Evolutionary conservation across 2,797 vertebrate genomes (phyloP).

Genomic region (Girardinus metallicus): DNA sequence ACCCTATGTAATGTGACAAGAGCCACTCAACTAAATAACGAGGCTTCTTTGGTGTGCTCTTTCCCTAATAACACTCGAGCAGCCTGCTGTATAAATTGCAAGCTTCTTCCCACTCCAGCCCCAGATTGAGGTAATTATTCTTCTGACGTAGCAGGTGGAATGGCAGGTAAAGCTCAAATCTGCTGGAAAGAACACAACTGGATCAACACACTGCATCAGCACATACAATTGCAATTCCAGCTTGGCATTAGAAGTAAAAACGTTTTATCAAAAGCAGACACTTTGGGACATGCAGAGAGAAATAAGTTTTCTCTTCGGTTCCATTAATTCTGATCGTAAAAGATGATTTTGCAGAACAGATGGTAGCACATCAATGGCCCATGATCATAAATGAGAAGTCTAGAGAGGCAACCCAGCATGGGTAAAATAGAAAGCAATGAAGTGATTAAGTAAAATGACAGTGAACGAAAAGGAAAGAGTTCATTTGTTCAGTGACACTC

Average conservation of each 20-base stretch:
- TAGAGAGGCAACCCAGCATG: conserved; percentile 7
- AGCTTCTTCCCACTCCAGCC: conserved; percentile 7
- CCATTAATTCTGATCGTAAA: conserved; percentile 8
- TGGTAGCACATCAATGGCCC: conserved; percentile 13
- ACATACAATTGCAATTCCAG: background rate
- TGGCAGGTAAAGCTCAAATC: conserved; percentile 4
- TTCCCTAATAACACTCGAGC: conserved; percentile 35
- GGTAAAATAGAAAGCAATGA: conserved; percentile 4
- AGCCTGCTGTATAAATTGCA: conserved; percentile 21
- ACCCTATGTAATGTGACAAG: conserved; percentile 38
- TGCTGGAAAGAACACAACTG: background rate
- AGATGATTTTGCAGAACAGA: conserved; percentile 15
- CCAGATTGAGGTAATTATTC: conserved; percentile 21
- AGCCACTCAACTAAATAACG: conserved; percentile 51
- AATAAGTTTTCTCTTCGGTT: background rate
- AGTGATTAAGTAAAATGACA: conserved; percentile 2
- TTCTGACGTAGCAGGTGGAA: conserved; percentile 20
- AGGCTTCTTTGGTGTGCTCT: conserved; percentile 39
- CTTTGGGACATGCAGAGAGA: background rate
- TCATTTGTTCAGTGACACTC: background rate
- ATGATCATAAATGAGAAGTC: conserved; percentile 21
- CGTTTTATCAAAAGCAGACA: background rate
- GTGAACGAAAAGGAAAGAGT: background rate
- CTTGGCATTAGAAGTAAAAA: background rate
- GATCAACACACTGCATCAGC: conserved; percentile 2